phyloP scores from a whole-genome alignment of 2,797 vertebrate species.

The Cirrhinus mrigala region DNA sequence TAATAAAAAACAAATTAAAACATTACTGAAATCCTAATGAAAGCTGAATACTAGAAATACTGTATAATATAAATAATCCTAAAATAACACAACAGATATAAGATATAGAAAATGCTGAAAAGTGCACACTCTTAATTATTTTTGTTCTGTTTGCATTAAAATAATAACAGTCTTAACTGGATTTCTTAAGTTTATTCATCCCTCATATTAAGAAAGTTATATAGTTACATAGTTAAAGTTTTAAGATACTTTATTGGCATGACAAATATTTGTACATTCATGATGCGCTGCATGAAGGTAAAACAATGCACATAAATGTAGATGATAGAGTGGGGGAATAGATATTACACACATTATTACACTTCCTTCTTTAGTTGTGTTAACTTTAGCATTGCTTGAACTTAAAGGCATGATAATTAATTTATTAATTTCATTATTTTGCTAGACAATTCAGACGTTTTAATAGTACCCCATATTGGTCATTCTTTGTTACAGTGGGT shows the following conservation, averaged over 20 bases:
- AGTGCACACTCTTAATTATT: neutral
- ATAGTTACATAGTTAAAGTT: neutral
- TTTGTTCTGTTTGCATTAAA: neutral
- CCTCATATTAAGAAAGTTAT: neutral
- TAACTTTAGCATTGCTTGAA: neutral
- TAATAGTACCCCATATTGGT: neutral
- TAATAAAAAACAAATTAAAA: neutral
- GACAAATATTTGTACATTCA: neutral
- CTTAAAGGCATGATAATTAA: neutral
- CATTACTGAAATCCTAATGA: neutral
- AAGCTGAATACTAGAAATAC: neutral
- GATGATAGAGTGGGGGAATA: neutral
- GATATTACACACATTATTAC: neutral
- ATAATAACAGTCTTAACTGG: neutral
- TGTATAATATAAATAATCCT: neutral
- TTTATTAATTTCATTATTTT: neutral
- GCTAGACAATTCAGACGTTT: neutral
- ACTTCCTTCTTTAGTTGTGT: neutral
- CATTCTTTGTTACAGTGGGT: neutral
- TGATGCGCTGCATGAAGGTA: neutral
- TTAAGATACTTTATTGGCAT: neutral
- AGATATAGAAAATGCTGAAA: neutral
- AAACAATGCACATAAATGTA: neutral
- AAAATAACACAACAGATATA: neutral
- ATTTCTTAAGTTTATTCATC: neutral